Evolutionary conservation across 2,888 invertebrate species (phyloP), one percentile per base, ranked within the genome.

Genomic region (Lasioglossum pauxillum): DNA sequence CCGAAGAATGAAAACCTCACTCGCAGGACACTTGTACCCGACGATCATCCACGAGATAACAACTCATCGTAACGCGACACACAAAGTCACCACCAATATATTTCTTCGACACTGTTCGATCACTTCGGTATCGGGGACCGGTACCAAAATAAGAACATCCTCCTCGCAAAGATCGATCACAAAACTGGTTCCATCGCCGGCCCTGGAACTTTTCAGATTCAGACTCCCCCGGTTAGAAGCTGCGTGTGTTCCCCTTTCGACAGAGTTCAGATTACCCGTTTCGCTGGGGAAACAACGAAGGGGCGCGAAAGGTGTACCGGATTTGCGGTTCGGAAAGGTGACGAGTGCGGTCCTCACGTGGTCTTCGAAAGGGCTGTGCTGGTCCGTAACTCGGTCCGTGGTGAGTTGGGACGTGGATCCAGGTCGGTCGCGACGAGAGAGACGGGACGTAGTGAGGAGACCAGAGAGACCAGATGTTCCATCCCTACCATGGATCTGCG

Each of bases 381-480:
- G 76, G 44, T 78, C 46, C 72, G 82, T 73, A 75, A 83, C 78
- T 80, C 75, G 71, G 31, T 71, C 80, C 77, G 78, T 78, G 72
- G 78, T 79, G 80, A 69, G 80, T 78, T 41, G 84, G 67, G 71
- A 77, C 89, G 90, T 87, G 90, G 86, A 89, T 90, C 89, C 90
- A 86, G 84, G 77, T 90, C 90, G 90, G 85, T 83, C 90, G 83
- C 87, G 87, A 80, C 86, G 86, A 86, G 89, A 90, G 91, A 91
- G 90, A 89, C 91, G 88, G 89, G 87, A 91, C 90, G 90, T 87
- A 86, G 89, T 89, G 89, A 89, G 87, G 88, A 89, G 81, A 89
- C 85, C 90, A 89, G 88, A 88, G 88, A 91, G 90, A 92, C 92
- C 93, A 93, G 93, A 91, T 93, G 93, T 91, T 92, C 83, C 90